phyloP scores from a whole-genome alignment of 2,888 invertebrate species.

The Erpobdella octoculata region DNA sequence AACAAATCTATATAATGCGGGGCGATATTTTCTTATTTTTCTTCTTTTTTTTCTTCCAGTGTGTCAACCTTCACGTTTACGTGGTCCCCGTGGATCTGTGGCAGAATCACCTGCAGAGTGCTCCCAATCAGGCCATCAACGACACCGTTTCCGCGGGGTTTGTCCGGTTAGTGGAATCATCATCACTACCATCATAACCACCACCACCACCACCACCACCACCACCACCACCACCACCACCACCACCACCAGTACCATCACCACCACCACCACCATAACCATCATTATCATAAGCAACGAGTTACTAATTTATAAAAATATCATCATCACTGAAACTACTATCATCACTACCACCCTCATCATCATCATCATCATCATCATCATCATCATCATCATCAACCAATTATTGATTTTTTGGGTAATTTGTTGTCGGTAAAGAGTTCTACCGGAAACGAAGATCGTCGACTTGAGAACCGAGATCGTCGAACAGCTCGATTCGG shows the following conservation, averaged over 20 bases:
- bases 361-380: too few species aligned
- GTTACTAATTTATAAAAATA: not conserved
- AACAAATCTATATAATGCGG: too few species aligned
- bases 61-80: constrained; percentile 56
- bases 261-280: too few species aligned
- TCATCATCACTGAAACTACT: not conserved
- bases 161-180: constrained; percentile 55
- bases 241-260: too few species aligned
- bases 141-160: constrained; percentile 55
- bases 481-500: constrained; percentile 14
- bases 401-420: too few species aligned
- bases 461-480: constrained; percentile 20
- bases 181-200: too few species aligned
- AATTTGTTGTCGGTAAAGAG: constrained; percentile 12
- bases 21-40: too few species aligned
- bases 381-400: too few species aligned
- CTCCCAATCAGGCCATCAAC: constrained; percentile 53
- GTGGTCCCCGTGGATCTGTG: constrained; percentile 55
- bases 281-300: too few species aligned
- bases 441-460: constrained; percentile 16
- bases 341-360: not conserved
- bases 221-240: too few species aligned
- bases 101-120: constrained; percentile 54
- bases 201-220: too few species aligned
- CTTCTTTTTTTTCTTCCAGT: constrained; percentile 44